These are phyloP conservation scores for Glaucopsyche alexis DNA, from an alignment of 2,888 invertebrate genomes.

Conservation along the genomic window DNA sequence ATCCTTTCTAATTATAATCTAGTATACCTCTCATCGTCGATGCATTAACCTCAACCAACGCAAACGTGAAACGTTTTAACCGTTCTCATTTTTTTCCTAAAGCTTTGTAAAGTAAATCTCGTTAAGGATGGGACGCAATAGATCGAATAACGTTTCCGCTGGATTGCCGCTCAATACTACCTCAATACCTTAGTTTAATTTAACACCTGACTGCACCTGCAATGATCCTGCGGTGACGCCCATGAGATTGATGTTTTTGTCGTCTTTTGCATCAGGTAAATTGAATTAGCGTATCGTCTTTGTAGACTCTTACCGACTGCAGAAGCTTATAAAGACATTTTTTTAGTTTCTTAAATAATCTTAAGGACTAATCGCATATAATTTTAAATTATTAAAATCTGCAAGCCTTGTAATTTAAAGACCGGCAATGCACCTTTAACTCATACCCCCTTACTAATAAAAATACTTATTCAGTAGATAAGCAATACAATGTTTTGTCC, in stretches of 20 bases:
- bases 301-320: background rate
- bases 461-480: too few relatives aligned
- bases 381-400: too few relatives aligned
- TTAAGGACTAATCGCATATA: too few relatives aligned
- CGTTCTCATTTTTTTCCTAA: background rate
- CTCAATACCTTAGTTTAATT: slow-evolving; percentile 43
- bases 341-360: background rate
- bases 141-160: slow-evolving; percentile 19
- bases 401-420: too few relatives aligned
- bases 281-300: slow-evolving; percentile 6
- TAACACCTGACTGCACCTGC: slow-evolving; percentile 61
- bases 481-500: too few relatives aligned
- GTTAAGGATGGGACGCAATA: slow-evolving; percentile 25
- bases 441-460: too few relatives aligned
- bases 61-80: background rate
- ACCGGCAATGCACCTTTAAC: too few relatives aligned
- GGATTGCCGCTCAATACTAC: slow-evolving; percentile 35
- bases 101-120: slow-evolving; percentile 14
- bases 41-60: background rate
- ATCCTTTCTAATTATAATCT: too few relatives aligned
- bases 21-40: background rate
- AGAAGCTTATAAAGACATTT: background rate
- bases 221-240: slow-evolving; percentile 13
- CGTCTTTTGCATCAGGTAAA: slow-evolving; percentile 7
- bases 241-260: slow-evolving; percentile 16